phyloP scores from a whole-genome alignment of 2,113 vertebrate genomes.

The Aix galericulata region DNA sequence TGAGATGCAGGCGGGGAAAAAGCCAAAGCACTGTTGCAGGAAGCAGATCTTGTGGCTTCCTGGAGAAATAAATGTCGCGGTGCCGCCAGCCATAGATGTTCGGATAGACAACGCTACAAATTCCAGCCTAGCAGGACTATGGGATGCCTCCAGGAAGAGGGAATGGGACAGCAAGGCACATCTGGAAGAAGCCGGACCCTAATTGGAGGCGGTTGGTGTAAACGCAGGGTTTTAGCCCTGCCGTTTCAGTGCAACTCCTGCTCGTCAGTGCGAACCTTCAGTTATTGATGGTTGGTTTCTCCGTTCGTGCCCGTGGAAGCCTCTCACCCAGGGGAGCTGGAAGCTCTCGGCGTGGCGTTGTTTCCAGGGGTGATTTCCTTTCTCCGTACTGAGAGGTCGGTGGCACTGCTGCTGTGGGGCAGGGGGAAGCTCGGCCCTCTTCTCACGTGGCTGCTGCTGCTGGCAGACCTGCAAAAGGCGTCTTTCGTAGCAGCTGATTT shows the following conservation, averaged over 20 bases:
- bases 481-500: neutral
- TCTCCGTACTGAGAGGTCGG: neutral
- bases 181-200: neutral
- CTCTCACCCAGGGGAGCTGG: neutral
- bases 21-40: neutral
- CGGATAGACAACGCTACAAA: neutral
- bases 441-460: neutral
- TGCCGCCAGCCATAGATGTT: neutral
- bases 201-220: neutral
- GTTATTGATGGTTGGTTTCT: rapidly evolving
- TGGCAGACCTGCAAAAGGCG: neutral
- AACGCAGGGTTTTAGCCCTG: neutral
- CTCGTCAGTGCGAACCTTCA: neutral
- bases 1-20: neutral
- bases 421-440: neutral
- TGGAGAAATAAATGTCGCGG: neutral
- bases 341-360: neutral
- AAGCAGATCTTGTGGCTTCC: neutral
- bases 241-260: neutral
- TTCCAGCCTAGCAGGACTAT: neutral
- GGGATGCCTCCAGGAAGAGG: neutral
- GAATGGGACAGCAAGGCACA: neutral
- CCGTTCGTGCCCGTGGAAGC: neutral
- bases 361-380: neutral
- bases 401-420: neutral